phyloP scores from a whole-genome alignment of 2,888 invertebrate species.

The Masnerella sp. region DNA sequence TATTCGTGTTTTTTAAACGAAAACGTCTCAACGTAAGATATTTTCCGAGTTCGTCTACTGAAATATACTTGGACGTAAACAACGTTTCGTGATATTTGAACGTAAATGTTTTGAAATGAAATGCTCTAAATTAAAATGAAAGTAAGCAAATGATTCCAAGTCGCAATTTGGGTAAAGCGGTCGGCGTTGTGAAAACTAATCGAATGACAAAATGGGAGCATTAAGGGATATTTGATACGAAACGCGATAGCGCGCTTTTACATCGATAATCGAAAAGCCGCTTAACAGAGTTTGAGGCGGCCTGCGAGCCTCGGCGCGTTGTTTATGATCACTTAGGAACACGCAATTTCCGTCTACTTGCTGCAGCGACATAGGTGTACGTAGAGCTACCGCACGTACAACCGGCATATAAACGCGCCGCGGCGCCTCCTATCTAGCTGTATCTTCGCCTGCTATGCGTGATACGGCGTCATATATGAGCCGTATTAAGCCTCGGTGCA shows the following conservation, averaged over 20 bases:
- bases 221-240: slow-evolving; percentile 18
- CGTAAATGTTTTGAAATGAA: too few species aligned
- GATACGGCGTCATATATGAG: slow-evolving; percentile 34
- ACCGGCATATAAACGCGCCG: slow-evolving; percentile 3
- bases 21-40: too few species aligned
- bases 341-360: slow-evolving; percentile 49
- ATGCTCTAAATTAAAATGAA: too few species aligned
- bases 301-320: slow-evolving; percentile 32
- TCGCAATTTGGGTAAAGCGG: background rate
- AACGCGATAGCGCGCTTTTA: slow-evolving; percentile 28
- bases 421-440: slow-evolving; percentile 24
- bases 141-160: too few species aligned
- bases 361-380: slow-evolving; percentile 27
- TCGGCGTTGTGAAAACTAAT: slow-evolving; percentile 4
- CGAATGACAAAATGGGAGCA: slow-evolving; percentile 23
- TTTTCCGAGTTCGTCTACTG: too few species aligned
- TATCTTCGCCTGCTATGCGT: slow-evolving; percentile 36
- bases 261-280: slow-evolving; percentile 49
- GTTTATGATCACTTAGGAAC: slow-evolving; percentile 53
- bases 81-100: too few species aligned
- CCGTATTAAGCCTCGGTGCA: slow-evolving; percentile 34
- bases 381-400: slow-evolving; percentile 27
- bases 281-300: slow-evolving; percentile 26
- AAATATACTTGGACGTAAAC: too few species aligned
- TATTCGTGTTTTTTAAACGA: too few species aligned